These are phyloP conservation scores for Lagothrix lagotricha DNA, from an alignment of 2,797 vertebrate species.

Conservation along the genomic window DNA sequence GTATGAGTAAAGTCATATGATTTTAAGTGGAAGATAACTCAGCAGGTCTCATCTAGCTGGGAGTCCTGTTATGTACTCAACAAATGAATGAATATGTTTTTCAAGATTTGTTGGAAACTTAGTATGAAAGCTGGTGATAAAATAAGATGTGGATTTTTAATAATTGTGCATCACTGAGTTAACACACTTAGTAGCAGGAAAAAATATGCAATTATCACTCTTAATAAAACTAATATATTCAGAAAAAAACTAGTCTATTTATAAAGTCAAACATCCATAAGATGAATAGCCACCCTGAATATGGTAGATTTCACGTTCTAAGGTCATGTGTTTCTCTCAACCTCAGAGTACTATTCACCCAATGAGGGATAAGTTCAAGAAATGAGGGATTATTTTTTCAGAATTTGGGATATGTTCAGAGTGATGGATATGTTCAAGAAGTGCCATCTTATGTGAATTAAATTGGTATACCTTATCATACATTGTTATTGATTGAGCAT, in stretches of 20 bases:
- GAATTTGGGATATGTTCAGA: background rate
- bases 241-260: conserved; percentile 37
- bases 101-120: conserved; percentile 33
- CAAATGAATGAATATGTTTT: background rate
- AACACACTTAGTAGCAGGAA: background rate
- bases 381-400: background rate
- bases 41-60: conserved; percentile 51
- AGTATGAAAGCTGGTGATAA: conserved; percentile 6
- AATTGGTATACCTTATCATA: background rate
- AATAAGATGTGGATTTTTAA: conserved; percentile 50
- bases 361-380: background rate
- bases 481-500: background rate
- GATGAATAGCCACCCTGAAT: background rate
- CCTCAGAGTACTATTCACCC: background rate
- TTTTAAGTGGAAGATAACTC: conserved; percentile 57
- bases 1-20: conserved; percentile 63
- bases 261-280: conserved; percentile 25
- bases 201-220: conserved; percentile 50
- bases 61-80: background rate
- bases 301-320: background rate
- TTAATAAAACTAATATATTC: conserved; percentile 39
- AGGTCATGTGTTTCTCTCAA: background rate
- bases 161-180: conserved; percentile 8
- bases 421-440: background rate
- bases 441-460: background rate